Percentiles rank a stretch among this genome's conserved stretches.
These are phyloP conservation scores for Bothrops jararaca DNA, from an alignment of 2,113 vertebrate species.

Conservation along the genomic window DNA sequence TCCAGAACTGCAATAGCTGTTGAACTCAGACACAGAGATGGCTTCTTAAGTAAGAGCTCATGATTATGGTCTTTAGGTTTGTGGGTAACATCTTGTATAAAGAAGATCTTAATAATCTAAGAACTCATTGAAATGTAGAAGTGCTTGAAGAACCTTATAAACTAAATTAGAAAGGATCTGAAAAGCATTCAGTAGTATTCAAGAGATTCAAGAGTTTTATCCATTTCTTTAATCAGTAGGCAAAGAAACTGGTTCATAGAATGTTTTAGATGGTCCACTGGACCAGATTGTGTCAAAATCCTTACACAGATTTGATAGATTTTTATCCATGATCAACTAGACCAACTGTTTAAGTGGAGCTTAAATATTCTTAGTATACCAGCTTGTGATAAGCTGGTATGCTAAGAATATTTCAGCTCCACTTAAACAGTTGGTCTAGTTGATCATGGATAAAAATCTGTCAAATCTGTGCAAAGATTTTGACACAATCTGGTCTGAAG, in stretches of 20 bases:
- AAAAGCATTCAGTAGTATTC: background rate
- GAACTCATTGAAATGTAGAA: background rate
- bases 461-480: background rate
- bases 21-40: background rate
- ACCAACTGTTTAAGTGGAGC: background rate
- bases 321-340: background rate
- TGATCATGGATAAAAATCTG: background rate
- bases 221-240: background rate
- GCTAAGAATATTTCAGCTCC: background rate
- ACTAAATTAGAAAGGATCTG: background rate
- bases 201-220: background rate
- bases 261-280: background rate
- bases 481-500: background rate
- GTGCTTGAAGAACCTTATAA: background rate
- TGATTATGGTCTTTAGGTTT: background rate
- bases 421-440: background rate
- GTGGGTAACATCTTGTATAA: background rate
- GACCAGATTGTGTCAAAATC: background rate
- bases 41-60: background rate
- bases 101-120: background rate
- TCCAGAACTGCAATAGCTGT: background rate
- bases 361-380: background rate
- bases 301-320: background rate
- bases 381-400: background rate
- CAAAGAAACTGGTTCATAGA: background rate